Base-by-base conservation (phyloP, 2,888 invertebrate genomes). In the Cerceris rybyensis region DNA sequence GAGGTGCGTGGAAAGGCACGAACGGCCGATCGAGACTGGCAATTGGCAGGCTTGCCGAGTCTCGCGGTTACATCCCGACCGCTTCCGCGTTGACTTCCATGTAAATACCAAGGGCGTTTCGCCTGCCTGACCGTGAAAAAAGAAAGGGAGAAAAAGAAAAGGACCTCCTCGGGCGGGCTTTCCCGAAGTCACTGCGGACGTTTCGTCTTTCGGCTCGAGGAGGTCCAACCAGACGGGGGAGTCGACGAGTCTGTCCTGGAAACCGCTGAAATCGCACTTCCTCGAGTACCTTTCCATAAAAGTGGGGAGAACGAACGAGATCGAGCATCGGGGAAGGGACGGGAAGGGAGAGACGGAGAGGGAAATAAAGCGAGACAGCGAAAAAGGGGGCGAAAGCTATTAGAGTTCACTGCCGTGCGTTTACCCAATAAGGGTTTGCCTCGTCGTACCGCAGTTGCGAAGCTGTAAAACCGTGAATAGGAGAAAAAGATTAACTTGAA, bases 251-350 rank as follows among this genome's bases (percentile, higher is more conserved):
- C 81, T 75, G 68, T 67, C 74, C 74, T 77, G 77, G 69, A 82
- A 84, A 85, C 77, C 73, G 85, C 85, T 82, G 85, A 85, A 81
- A 81, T 85, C 85, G 82, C 81, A 81, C 78, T 81, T 70, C 64
- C 71, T 81, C 67, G 74, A 85, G 85, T 72, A 57, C 74, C 70
- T 77, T 80, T 73, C 50, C 60, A 68, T 61, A 57, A 72, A 65
- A 71, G 78, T 65, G 46, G 46, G 54, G 64, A 55, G 70, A 43
- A 42, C 50, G 46, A 13, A 14, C 17, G 14, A 55, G 43, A 57
- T 11, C 43, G 58, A 14, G 4, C 14, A 41, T 28, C 6, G n/a
- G 8, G 9, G 43, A n/a, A 14, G 14, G 11, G n/a, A 14, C 7
- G 14, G 42, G 50, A 7, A 1, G 5, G 43, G 39, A 11, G 42